These are phyloP conservation scores for Lipophrys pholis DNA, from an alignment of 2,113 vertebrate genomes.

Conservation along the genomic window DNA sequence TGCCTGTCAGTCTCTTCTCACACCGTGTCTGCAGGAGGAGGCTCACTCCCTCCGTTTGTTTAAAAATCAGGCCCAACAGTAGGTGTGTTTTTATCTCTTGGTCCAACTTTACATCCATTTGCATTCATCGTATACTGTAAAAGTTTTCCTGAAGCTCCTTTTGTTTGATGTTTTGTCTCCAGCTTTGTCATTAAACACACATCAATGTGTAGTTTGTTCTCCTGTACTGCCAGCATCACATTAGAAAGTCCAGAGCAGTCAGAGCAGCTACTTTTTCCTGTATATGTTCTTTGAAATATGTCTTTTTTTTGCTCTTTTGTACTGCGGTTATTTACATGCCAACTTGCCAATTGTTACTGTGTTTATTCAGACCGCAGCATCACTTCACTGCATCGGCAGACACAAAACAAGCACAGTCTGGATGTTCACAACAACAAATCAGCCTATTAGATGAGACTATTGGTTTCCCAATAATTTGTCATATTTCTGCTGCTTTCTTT, in stretches of 20 bases:
- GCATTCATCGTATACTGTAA: conserved; percentile 8
- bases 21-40: conserved; percentile 28
- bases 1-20: conserved; percentile 74
- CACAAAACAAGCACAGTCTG: background rate
- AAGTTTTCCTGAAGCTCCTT: background rate
- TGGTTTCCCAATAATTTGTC: conserved; percentile 25
- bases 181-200: background rate
- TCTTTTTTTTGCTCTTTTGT: background rate
- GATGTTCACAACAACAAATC: conserved; percentile 32
- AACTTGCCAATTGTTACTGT: conserved; percentile 15
- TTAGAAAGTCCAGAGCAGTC: conserved; percentile 18
- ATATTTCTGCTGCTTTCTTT: conserved; percentile 15
- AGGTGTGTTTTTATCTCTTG: background rate
- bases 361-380: conserved; percentile 29
- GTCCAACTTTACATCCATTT: conserved; percentile 8
- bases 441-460: conserved; percentile 13
- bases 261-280: background rate
- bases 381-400: background rate
- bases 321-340: background rate
- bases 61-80: conserved; percentile 28
- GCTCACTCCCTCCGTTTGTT: conserved; percentile 21
- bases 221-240: conserved; percentile 6
- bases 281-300: conserved; percentile 30
- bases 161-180: conserved; percentile 3
- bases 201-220: conserved; percentile 7